Conservation (phyloP, 2,797 vertebrate genomes). For the Macroramphosus scolopax region DNA sequence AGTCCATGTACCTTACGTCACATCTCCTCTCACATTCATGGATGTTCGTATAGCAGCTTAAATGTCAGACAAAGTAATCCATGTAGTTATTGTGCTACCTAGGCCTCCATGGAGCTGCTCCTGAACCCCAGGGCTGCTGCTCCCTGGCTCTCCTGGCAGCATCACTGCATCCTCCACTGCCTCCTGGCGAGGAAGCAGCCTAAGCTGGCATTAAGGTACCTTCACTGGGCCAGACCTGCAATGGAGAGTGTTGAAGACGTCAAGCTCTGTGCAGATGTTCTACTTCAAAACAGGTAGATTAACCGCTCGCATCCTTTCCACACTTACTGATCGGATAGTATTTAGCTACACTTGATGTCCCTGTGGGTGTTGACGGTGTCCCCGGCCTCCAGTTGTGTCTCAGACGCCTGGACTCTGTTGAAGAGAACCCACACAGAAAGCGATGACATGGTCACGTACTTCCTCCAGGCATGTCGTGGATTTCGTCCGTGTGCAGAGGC, state of each 20-base stretch:
- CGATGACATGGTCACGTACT: constrained; percentile 30
- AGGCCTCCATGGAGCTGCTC: constrained; percentile 60
- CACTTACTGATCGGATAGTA: neutral
- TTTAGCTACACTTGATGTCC: neutral
- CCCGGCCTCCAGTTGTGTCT: constrained; percentile 38
- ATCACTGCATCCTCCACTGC: constrained; percentile 51
- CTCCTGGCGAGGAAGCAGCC: constrained; percentile 55
- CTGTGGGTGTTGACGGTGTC: neutral
- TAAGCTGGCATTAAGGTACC: constrained; percentile 53
- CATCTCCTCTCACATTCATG: too few species aligned
- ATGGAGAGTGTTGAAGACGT: constrained; percentile 53
- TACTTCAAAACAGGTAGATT: constrained; percentile 59
- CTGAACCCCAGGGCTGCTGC: constrained; percentile 52
- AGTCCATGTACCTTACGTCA: too few species aligned
- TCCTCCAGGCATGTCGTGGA: constrained; percentile 41
- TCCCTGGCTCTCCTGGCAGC: constrained; percentile 58
- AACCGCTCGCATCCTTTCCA: neutral
- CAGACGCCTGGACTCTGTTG: constrained; percentile 52
- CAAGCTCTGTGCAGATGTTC: constrained; percentile 53
- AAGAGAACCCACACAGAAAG: constrained; percentile 40
- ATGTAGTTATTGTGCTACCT: neutral
- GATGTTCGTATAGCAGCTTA: too few species aligned
- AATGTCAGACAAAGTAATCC: neutral
- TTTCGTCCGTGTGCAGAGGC: constrained; percentile 38
- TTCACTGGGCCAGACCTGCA: constrained; percentile 50